Base-by-base conservation (phyloP, 2,113 vertebrate species). In the Cottus gobio region DNA sequence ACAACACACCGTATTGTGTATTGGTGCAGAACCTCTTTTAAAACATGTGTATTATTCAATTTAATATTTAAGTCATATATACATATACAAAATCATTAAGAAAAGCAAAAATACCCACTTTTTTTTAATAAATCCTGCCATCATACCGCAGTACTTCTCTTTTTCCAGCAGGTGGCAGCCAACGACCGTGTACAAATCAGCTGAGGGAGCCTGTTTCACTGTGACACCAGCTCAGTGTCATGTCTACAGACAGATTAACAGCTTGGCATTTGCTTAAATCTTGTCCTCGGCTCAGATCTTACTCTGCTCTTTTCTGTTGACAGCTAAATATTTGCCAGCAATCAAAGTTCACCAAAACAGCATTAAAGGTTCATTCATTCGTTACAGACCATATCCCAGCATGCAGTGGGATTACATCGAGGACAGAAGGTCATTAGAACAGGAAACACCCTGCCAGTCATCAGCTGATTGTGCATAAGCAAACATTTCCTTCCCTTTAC, bases 381-480 rank as follows among this genome's bases (percentile, higher is more conserved):
- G 1, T 73, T 24, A 18, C 13, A 68, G 22, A 71, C 24, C 15
- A 11, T 24, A 58, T 67, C 31, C 12, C 61, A 52, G 50, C 24
- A 9, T 2, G 39, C 60, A 54, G 73, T 31, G 31, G 48, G 22
- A 54, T 77, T 79, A 37, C 11, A 44, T 20, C 3, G 3, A 31
- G 30, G 39, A 56, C 20, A 69, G 24, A 85, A 82, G 78, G 76
- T 83, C 79, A 87, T 52, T 76, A 52, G 58, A 85, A 61, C 77
- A 93, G 94, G 93, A 95, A 93, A 87, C 82, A 39, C 22, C 5
- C 37, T 64, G 50, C 75, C 15, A 5, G 73, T 52, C 71, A 87
- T 92, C 92, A 94, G 85, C 88, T 94, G 90, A 93, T 80, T 86
- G 86, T 90, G 87, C 34, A 7, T 82, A 85, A 85, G 83, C 66